These are phyloP conservation scores for Pitta sordida DNA, from an alignment of 2,113 vertebrate species.

Conservation along the genomic window DNA sequence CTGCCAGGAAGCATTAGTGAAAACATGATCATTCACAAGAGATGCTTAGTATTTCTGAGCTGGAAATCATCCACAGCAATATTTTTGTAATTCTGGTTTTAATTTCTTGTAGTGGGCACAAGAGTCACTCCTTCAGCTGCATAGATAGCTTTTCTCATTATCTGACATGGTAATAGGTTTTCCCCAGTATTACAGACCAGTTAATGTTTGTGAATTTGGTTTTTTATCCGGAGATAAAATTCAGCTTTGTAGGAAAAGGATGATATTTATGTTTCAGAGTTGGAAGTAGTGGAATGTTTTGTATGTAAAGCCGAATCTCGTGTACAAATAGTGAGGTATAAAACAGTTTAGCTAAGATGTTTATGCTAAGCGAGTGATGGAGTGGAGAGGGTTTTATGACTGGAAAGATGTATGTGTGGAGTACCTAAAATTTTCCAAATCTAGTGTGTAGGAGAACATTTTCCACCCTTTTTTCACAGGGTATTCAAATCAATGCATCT, in stretches of 20 bases:
- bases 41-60: background rate
- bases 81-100: background rate
- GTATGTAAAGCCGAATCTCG: background rate
- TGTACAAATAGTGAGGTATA: background rate
- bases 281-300: background rate
- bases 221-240: background rate
- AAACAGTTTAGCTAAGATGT: background rate
- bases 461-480: background rate
- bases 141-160: background rate
- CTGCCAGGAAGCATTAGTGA: conserved; percentile 26
- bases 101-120: background rate
- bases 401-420: background rate
- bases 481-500: background rate
- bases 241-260: background rate
- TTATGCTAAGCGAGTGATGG: background rate
- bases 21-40: conserved; percentile 2
- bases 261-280: background rate
- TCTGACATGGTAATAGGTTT: background rate
- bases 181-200: background rate
- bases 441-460: background rate
- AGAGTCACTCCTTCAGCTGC: background rate
- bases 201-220: background rate
- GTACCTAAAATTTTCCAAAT: background rate
- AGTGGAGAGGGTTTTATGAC: background rate
- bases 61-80: conserved; percentile 3